Conservation (phyloP, 2,888 invertebrate genomes). For the Eupithecia exiguata region DNA sequence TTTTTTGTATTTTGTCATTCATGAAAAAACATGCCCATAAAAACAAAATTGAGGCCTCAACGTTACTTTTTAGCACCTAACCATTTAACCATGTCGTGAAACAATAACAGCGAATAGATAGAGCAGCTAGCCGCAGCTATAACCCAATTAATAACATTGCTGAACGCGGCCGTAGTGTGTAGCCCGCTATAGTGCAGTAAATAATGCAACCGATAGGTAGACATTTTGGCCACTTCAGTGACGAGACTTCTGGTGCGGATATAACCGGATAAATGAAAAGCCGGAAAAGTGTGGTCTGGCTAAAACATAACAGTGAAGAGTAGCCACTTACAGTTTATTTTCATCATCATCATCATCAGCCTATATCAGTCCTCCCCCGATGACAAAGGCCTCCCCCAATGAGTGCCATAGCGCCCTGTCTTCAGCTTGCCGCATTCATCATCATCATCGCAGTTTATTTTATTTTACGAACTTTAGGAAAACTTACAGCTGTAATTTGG, state of each 20-base stretch:
- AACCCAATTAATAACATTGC: conserved; percentile 70
- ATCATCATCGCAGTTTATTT: too few species aligned
- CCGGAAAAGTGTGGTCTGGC: too few species aligned
- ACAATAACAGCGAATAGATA: conserved; percentile 42
- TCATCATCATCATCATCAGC: too few species aligned
- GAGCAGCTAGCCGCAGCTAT: conserved; percentile 48
- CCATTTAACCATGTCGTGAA: conserved; percentile 34
- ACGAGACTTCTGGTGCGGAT: neutral
- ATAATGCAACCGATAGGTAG: conserved; percentile 63
- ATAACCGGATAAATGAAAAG: conserved; percentile 9
- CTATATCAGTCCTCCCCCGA: too few species aligned
- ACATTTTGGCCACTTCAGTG: conserved; percentile 39
- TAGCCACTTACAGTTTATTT: too few species aligned
- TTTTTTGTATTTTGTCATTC: too few species aligned
- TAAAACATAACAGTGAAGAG: too few species aligned
- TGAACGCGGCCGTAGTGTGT: conserved; percentile 45
- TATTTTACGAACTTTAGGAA: too few species aligned
- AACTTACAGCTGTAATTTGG: too few species aligned
- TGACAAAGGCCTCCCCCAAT: too few species aligned
- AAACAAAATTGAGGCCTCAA: neutral
- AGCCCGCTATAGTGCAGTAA: conserved; percentile 62
- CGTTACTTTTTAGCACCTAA: conserved; percentile 15
- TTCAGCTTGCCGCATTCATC: too few species aligned
- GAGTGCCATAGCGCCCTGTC: too few species aligned
- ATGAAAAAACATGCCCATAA: neutral